A percentile compares a stretch with the other conserved stretches of the same genome.
Evolutionary conservation across 1,140 invertebrate genomes (phyloP).

Genomic region (Protaetia brevitarsis): DNA sequence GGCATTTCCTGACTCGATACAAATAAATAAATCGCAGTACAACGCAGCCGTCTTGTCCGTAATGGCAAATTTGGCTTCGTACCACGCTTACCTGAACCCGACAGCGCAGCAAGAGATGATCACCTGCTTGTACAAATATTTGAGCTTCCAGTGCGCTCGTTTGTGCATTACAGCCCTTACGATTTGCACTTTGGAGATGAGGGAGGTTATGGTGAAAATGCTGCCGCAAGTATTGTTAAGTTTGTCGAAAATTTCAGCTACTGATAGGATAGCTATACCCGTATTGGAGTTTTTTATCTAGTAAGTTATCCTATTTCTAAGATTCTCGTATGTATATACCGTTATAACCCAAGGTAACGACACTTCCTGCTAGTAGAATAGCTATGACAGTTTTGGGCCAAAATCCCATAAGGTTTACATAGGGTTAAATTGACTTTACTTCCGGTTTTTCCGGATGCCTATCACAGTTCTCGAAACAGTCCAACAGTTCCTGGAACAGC

Average conservation of each 20-base stretch:
- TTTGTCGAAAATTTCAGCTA: constrained; percentile 92
- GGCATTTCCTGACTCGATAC: constrained; percentile 56
- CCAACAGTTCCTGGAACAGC: too few relatives aligned
- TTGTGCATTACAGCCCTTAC: constrained; percentile 86
- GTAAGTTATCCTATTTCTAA: constrained; percentile 60
- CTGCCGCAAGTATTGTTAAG: constrained; percentile 83
- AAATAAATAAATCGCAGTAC: constrained; percentile 76
- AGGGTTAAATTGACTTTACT: too few relatives aligned
- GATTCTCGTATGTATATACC: constrained; percentile 23
- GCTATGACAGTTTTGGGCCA: too few relatives aligned
- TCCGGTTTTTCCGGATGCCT: too few relatives aligned
- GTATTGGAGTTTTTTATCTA: constrained; percentile 92
- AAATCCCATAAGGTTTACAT: too few relatives aligned
- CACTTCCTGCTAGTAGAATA: not conserved
- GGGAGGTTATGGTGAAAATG: constrained; percentile 86
- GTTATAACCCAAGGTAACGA: too few relatives aligned
- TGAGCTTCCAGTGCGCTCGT: constrained; percentile 60
- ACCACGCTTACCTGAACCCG: constrained; percentile 76
- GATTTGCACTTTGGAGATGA: constrained; percentile 90
- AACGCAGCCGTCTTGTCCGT: constrained; percentile 77
- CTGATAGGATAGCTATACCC: constrained; percentile 83
- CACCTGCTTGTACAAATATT: constrained; percentile 59
- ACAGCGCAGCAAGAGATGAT: constrained; percentile 75
- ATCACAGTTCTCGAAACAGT: too few relatives aligned
- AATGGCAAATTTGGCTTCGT: constrained; percentile 79